Base-by-base conservation (phyloP, 2,113 vertebrate genomes). In the Camelus dromedarius region DNA sequence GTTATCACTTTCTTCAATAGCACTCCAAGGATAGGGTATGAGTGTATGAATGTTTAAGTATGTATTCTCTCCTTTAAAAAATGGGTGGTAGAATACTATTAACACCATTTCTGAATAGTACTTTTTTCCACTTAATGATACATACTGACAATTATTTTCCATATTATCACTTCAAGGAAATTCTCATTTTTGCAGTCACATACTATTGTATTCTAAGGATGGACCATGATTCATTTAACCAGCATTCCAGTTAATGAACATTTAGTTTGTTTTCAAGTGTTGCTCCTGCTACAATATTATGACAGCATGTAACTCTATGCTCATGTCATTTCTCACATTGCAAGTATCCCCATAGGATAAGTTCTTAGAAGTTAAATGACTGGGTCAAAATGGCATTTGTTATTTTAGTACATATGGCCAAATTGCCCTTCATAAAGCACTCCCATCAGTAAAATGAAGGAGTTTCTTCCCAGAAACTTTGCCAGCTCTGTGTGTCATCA, bases 251-350 rank as follows among this genome's bases (percentile, higher is more conserved):
- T 90, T 87, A 88, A 69, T 62, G 52, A 86, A 19, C 50, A 73
- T 76, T 85, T 85, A 13, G 19, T 77, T 77, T 82, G 50, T 83
- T 76, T 89, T 88, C 72, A 70, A 42, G 54, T 32, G 87, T 88
- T 84, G 18, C 52, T 89, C 16, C 77, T 92, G n/a, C 52, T 89
- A 52, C 38, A 32, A 32, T 50, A 24, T 54, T 50, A 24, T 54
- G 56, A 86, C 28, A 92, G 26, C 24, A 1, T 69, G n/a, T 42
- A 70, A 69, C 9, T 42, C 54, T 69, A 16, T 79, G 42, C 20
- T 67, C 16, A 70, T 93, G 64, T 18, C 15, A 62, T 82, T 89
- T 91, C 42, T 96, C 8, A 83, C 8, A 22, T 76, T 66, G 1
- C 19, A 90, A 83, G 13, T n/a, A 54, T 83, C 52, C 66, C 18